Evolutionary conservation across 2,113 vertebrate genomes (phyloP), one percentile per base, ranked within the genome.

Genomic region (Epinephelus moara): DNA sequence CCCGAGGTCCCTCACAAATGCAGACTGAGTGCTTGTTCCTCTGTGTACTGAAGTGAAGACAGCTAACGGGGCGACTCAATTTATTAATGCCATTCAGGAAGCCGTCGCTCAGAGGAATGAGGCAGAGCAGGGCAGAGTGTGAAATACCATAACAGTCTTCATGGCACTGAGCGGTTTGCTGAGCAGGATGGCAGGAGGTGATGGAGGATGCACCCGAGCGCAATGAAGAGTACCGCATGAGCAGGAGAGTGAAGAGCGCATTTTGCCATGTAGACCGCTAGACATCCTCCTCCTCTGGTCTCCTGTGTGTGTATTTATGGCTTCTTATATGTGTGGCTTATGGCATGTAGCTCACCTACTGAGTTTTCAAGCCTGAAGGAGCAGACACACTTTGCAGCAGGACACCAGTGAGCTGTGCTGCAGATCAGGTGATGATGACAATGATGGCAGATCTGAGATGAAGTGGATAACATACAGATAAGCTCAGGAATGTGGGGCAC

Each of bases 21-120:
- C 61, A 10, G 30, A 66, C 56, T 45, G 81, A 66, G 80, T 52
- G 81, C 73, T 59, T 69, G 70, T 75, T 84, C 59, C 78, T 49
- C 79, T 81, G 82, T 89, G 79, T 85, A 69, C 64, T 78, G 73
- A 70, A 80, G 78, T 80, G 81, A 71, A 91, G 86, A 75, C 68
- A 1, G 82, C 89, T 73, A 88, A 75, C 73, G 49, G 89, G 69
- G 82, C 42, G 21, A 73, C 77, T 84, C 75, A 78, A 67, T 90
- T 92, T 91, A 93, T 95, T 94, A 94, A 90, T 88, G 80, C 82
- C 91, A 91, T 94, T 92, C 89, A 71, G 64, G 79, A 84, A 84
- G 85, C 91, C 90, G 92, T 95, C 91, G 85, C 90, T 92, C 92
- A 94, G 82, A 90, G 86, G 82, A 85, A 82, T 13, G 73, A 89